A percentile compares a stretch with the other conserved stretches of the same genome.
phyloP scores from a whole-genome alignment of 1,140 invertebrate species.

The Camponotus floridanus region DNA sequence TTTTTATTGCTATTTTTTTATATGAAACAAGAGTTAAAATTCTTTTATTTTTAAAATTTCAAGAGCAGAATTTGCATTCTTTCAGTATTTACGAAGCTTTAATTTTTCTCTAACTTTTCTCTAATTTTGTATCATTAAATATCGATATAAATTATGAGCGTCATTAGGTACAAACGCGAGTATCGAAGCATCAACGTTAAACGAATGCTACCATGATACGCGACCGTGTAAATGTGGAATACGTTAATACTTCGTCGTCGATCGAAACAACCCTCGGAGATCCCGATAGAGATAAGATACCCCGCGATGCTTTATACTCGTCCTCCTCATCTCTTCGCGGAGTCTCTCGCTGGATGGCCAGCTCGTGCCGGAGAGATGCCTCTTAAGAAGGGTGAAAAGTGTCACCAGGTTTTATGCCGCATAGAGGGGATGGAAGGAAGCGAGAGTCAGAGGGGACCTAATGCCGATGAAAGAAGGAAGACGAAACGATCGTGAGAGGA shows the following conservation, averaged over 20 bases:
- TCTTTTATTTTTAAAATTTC: not conserved
- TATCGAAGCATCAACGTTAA: slow-evolving; percentile 3
- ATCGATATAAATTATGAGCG: not conserved
- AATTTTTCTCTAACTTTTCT: not conserved
- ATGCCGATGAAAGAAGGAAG: slow-evolving; percentile 55
- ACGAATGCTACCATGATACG: slow-evolving; percentile 32
- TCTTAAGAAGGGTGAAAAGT: slow-evolving; percentile 82
- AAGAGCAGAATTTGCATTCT: not conserved
- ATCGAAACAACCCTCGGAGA: slow-evolving; percentile 50
- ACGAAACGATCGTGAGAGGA: slow-evolving; percentile 44
- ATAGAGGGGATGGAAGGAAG: not conserved
- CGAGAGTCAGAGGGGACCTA: not conserved
- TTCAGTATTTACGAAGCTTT: no score
- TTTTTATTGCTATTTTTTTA: not conserved
- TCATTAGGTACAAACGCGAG: not conserved
- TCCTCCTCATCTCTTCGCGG: slow-evolving; percentile 23
- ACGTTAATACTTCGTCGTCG: slow-evolving; percentile 52
- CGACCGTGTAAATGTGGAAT: slow-evolving; percentile 35
- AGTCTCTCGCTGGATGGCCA: slow-evolving; percentile 64
- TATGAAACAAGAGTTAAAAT: not conserved
- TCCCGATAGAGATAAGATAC: slow-evolving; percentile 62
- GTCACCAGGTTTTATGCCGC: slow-evolving; percentile 79
- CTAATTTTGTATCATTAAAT: not conserved
- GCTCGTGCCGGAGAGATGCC: slow-evolving; percentile 73
- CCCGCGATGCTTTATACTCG: slow-evolving; percentile 45